Evolutionary conservation across 2,113 vertebrate species (phyloP).

Genomic region (Melanostigma gelatinosum): DNA sequence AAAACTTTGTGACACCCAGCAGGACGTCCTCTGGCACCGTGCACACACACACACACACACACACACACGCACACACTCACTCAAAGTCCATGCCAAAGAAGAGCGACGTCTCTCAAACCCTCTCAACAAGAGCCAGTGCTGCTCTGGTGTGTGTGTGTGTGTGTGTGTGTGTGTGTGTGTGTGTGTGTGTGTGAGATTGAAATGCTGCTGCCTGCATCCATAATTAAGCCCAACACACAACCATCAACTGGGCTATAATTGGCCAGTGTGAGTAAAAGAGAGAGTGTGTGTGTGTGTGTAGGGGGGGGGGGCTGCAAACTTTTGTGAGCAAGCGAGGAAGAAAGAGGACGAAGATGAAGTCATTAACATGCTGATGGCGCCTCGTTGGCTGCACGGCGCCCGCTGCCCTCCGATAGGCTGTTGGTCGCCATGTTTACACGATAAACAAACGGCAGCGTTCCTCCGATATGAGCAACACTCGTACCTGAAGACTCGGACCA

Average conservation of each 20-base stretch:
- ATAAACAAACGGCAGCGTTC: constrained; percentile 80
- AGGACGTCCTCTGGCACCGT: constrained; percentile 58
- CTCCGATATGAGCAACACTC: constrained; percentile 66
- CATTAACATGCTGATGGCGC: constrained; percentile 85
- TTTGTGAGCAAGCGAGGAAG: no score
- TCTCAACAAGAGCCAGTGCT: constrained; percentile 56
- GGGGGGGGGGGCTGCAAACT: no score
- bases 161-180: constrained; percentile 45
- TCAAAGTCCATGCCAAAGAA: constrained; percentile 34
- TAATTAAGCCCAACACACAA: constrained; percentile 69
- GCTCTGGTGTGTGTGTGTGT: constrained; percentile 47
- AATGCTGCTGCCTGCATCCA: constrained; percentile 65
- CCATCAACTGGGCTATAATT: constrained; percentile 71
- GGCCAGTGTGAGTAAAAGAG: constrained; percentile 33
- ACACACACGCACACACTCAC: constrained; percentile 5
- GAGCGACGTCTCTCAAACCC: constrained; percentile 53
- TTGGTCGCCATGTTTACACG: constrained; percentile 80
- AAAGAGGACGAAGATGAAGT: constrained; percentile 55
- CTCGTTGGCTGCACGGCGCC: constrained; percentile 59
- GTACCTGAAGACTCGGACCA: constrained; percentile 61
- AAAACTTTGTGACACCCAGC: constrained; percentile 59
- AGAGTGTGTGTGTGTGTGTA: neutral
- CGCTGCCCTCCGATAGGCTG: constrained; percentile 55
- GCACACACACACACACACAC: neutral
- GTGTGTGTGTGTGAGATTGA: no score